These are phyloP conservation scores for Caenorhabditis parvicauda DNA, from an alignment of 2,888 invertebrate species.

Conservation along the genomic window DNA sequence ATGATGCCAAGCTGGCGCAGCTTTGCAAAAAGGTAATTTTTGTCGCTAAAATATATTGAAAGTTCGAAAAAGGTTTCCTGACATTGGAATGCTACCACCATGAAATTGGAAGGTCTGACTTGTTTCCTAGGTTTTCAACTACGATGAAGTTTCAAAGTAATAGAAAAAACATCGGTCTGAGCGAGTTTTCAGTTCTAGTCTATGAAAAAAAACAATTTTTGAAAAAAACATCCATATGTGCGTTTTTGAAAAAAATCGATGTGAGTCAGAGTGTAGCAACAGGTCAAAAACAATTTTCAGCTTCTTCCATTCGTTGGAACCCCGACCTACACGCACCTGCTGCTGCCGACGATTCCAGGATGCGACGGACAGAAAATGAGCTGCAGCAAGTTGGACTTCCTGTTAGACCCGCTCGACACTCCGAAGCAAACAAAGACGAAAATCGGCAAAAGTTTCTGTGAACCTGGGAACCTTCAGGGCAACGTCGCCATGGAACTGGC, in stretches of 20 bases:
- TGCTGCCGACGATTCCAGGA: constrained; percentile 36
- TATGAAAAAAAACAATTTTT: too few relatives aligned
- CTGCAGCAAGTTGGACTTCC: constrained; percentile 41
- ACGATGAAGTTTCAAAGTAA: background rate
- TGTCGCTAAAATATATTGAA: background rate
- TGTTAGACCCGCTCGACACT: constrained; percentile 54
- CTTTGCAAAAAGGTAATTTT: constrained; percentile 25
- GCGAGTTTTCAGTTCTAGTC: too few relatives aligned
- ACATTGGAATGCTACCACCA: background rate
- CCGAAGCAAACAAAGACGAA: constrained; percentile 54
- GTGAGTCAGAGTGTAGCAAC: too few relatives aligned
- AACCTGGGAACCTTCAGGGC: constrained; percentile 51
- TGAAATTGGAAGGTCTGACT: background rate
- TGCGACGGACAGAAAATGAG: constrained; percentile 48
- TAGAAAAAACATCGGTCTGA: too few relatives aligned
- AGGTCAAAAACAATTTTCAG: constrained; percentile 11
- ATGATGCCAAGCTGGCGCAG: constrained; percentile 13
- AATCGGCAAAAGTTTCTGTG: constrained; percentile 57
- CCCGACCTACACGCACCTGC: constrained; percentile 27
- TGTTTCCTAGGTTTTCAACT: background rate
- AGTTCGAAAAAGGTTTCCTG: background rate
- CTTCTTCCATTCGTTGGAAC: constrained; percentile 32
- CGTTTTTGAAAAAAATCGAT: too few relatives aligned
- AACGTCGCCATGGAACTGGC: constrained; percentile 56
- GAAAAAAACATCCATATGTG: too few relatives aligned